A percentile compares a stretch with the other conserved stretches of the same genome.
phyloP scores from a whole-genome alignment of 2,113 vertebrate genomes.

The Sardina pilchardus region DNA sequence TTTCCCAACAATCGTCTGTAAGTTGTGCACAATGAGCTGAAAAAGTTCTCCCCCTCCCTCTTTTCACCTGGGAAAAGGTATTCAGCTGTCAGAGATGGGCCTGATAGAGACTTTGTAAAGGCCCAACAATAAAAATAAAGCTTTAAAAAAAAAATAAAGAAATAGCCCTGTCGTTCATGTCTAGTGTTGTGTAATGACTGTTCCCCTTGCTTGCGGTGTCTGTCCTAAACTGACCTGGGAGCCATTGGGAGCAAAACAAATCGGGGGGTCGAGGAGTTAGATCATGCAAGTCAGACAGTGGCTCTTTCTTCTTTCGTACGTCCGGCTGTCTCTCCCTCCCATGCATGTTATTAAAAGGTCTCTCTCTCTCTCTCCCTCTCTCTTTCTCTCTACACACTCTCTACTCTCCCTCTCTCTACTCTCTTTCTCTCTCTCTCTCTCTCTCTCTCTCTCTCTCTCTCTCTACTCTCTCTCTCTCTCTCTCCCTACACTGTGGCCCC shows the following conservation, averaged over 20 bases:
- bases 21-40: not conserved
- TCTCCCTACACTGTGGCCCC: not conserved
- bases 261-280: not conserved
- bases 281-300: not conserved
- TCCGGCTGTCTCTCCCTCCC: not conserved
- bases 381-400: not conserved
- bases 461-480: not conserved
- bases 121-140: not conserved
- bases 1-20: constrained; percentile 12
- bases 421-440: not conserved
- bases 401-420: not conserved
- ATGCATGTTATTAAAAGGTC: not conserved
- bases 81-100: constrained; percentile 8
- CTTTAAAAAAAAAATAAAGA: not conserved
- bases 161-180: not conserved
- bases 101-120: not conserved
- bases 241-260: not conserved
- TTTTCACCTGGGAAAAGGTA: constrained; percentile 20
- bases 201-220: not conserved
- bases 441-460: not conserved
- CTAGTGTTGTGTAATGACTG: not conserved
- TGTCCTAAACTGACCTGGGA: constrained; percentile 1
- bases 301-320: not conserved
- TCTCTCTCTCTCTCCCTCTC: not conserved
- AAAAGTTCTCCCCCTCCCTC: not conserved